Conservation (phyloP, 2,888 invertebrate species). For the Scelioninae gen. 2 region DNA sequence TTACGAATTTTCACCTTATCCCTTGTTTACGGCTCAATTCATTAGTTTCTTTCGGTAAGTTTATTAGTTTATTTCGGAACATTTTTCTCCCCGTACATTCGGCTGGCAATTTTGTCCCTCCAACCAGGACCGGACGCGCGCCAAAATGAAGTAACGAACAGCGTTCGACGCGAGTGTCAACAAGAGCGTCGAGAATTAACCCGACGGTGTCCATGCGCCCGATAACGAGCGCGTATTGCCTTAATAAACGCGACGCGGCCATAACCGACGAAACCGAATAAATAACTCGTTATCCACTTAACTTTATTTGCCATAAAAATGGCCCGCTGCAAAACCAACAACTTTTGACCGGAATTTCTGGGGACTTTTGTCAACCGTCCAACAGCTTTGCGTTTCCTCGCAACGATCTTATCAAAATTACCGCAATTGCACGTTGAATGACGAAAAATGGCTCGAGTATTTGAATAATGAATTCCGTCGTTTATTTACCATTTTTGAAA, state of each 20-base stretch:
- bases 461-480: constrained; percentile 37
- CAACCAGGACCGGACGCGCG: constrained; percentile 14
- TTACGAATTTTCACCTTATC: no score
- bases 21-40: no score
- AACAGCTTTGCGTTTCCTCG: no score
- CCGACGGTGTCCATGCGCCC: constrained; percentile 44
- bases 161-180: constrained; percentile 50
- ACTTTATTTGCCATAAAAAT: constrained; percentile 1
- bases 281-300: constrained; percentile 19
- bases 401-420: no score
- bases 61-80: no score
- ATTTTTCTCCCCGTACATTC: no score
- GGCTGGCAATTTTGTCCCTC: constrained; percentile 27
- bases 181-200: constrained; percentile 35
- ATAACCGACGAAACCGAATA: constrained; percentile 34
- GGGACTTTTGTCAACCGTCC: constrained; percentile 10
- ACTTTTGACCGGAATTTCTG: neutral
- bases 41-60: no score
- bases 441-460: constrained; percentile 35
- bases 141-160: constrained; percentile 47
- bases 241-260: constrained; percentile 56
- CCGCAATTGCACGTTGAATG: constrained; percentile 25
- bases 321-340: constrained; percentile 1
- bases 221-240: constrained; percentile 54
- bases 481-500: constrained; percentile 33